Evolutionary conservation across 1,140 invertebrate species (phyloP).

Genomic region (Philopotamus ludificatus): DNA sequence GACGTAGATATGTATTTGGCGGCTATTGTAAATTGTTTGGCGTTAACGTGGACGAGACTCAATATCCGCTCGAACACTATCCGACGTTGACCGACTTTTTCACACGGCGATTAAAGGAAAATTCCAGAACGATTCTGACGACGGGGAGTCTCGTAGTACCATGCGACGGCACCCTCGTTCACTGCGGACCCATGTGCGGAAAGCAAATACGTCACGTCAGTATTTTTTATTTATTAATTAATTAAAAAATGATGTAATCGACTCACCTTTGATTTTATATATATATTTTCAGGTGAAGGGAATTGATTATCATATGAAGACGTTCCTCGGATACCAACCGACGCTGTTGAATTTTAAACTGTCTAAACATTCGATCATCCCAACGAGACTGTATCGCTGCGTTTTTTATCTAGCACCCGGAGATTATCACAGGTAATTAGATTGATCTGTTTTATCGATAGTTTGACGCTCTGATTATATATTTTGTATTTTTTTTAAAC

Average conservation of each 20-base stretch:
- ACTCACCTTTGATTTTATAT: background rate
- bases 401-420: constrained; percentile 96
- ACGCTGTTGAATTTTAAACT: constrained; percentile 56
- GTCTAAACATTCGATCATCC: constrained; percentile 40
- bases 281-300: constrained; percentile 62
- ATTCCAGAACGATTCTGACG: constrained; percentile 66
- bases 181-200: constrained; percentile 72
- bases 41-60: constrained; percentile 79
- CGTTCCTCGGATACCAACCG: constrained; percentile 62
- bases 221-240: background rate
- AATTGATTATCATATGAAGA: constrained; percentile 76
- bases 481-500: background rate
- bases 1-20: constrained; percentile 66
- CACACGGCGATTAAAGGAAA: constrained; percentile 68
- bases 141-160: constrained; percentile 74
- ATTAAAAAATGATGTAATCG: background rate
- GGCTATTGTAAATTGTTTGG: constrained; percentile 70
- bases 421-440: constrained; percentile 83
- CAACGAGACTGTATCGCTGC: constrained; percentile 72
- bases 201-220: constrained; percentile 72
- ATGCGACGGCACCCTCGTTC: constrained; percentile 78
- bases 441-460: background rate
- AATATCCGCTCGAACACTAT: constrained; percentile 48
- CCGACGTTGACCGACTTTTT: constrained; percentile 79
- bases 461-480: background rate